Evolutionary conservation across 2,888 invertebrate genomes (phyloP).

Genomic region (Megamerina dolium): DNA sequence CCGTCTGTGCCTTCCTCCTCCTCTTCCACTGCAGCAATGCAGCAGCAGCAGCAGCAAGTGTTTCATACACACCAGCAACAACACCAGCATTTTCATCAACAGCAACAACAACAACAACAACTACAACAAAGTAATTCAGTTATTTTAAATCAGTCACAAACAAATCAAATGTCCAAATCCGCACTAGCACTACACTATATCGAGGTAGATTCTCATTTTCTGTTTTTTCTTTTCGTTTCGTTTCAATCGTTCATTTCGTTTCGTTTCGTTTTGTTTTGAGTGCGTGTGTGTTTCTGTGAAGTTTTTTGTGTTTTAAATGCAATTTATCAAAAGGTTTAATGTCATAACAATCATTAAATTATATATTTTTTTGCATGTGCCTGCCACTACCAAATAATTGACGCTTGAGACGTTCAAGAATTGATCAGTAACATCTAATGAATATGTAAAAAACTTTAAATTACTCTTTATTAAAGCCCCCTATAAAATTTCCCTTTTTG

Average conservation of each 20-base stretch:
- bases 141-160: slow-evolving; percentile 41
- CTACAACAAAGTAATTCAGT: slow-evolving; percentile 38
- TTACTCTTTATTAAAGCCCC: too few relatives aligned
- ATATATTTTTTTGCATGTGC: too few relatives aligned
- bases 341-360: too few relatives aligned
- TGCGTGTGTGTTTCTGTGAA: slow-evolving; percentile 20
- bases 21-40: slow-evolving; percentile 6
- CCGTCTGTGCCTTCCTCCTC: neutral
- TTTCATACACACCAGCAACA: neutral
- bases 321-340: too few relatives aligned
- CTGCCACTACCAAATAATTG: too few relatives aligned
- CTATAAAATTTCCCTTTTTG: too few relatives aligned
- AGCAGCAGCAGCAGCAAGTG: slow-evolving; percentile 9
- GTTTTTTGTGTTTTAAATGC: too few relatives aligned
- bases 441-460: too few relatives aligned
- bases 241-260: too few relatives aligned
- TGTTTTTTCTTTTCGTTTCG: neutral
- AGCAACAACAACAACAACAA: slow-evolving; percentile 8
- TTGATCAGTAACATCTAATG: too few relatives aligned
- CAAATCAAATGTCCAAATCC: slow-evolving; percentile 47
- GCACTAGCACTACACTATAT: slow-evolving; percentile 41
- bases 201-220: slow-evolving; percentile 42
- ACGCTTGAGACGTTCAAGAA: too few relatives aligned
- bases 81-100: slow-evolving; percentile 15
- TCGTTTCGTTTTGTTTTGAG: slow-evolving; percentile 1